Conservation (phyloP, 2,797 vertebrate genomes). For the Macrochelys suwanniensis region DNA sequence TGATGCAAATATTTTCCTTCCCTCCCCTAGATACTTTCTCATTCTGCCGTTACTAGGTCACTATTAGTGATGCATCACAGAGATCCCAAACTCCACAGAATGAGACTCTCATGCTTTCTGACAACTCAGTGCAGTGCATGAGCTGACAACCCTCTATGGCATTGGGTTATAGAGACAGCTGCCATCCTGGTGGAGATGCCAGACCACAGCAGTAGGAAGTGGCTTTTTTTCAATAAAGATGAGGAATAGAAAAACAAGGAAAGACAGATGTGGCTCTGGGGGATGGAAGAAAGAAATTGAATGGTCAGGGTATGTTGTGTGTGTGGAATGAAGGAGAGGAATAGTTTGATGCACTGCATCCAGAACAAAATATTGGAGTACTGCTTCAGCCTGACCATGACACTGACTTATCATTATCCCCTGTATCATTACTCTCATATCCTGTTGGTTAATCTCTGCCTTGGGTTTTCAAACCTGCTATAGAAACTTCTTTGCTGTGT, state of each 20-base stretch:
- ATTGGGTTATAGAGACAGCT: background rate
- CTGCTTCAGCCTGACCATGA: background rate
- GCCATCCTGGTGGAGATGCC: background rate
- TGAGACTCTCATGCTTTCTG: background rate
- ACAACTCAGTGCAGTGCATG: background rate
- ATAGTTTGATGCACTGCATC: background rate
- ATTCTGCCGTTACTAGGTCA: background rate
- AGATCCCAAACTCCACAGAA: background rate
- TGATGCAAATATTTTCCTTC: background rate
- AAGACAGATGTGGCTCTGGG: background rate
- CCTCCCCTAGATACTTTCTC: background rate
- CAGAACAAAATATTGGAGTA: background rate
- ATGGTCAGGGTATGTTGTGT: background rate
- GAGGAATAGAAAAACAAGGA: background rate
- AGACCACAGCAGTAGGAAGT: background rate
- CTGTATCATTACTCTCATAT: background rate
- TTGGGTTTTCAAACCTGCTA: background rate
- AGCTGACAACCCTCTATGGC: background rate
- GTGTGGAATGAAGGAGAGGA: background rate
- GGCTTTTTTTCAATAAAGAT: slow-evolving; percentile 14
- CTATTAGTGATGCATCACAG: background rate
- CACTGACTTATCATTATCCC: background rate
- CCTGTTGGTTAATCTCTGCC: background rate
- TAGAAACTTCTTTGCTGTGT: background rate
- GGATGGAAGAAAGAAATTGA: background rate